Evolutionary conservation across 2,113 vertebrate genomes (phyloP), one percentile per base, ranked within the genome.

Genomic region (Hemichromis elongatus): DNA sequence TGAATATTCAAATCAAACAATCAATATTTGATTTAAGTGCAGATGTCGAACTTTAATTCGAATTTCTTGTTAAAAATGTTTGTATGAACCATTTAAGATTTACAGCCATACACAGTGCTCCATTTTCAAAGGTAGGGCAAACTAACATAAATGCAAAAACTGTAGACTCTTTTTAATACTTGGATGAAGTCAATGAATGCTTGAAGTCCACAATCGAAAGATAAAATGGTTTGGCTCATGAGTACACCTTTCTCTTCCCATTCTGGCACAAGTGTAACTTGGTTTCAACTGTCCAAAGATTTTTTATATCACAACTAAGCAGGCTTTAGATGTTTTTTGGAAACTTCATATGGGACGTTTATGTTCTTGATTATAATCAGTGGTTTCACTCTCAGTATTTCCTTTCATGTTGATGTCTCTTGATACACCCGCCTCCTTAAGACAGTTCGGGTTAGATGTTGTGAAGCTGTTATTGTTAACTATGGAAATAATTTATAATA

Each of bases 401-500:
- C 21, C 40, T 26, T 70, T 70, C 35, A 47, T 70, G 66, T 9
- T 45, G 26, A 45, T 45, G 66, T 70, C 40, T 0, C 66, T 26
- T 26, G 14, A 7, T 7, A 16, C 14, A 47, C 45, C 45, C 45
- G 5, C 45, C 45, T 47, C 45, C 14, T 16, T 14, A 16, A 7
- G 66, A 45, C 8, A 45, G 21, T 45, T 70, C 21, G 16, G 1
- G 14, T 70, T 3, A 45, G 0, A 40, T 40, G 13, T 26, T 26
- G 66, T 0, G 0, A 70, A 45, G 37, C 0, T 45, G 13, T 70
- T 26, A 45, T 70, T 70, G 13, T 66, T 13, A 66, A 66, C 33
- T 40, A 70, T 45, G 66, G 66, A 70, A 70, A 45, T 28, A 18
- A 45, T 70, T 45, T 63, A 21, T 63, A 21, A 63, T 37, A 37